Percentiles rank a stretch among this genome's conserved stretches.
phyloP scores from a whole-genome alignment of 1,140 invertebrate genomes.

The Probaryconus sp. region DNA sequence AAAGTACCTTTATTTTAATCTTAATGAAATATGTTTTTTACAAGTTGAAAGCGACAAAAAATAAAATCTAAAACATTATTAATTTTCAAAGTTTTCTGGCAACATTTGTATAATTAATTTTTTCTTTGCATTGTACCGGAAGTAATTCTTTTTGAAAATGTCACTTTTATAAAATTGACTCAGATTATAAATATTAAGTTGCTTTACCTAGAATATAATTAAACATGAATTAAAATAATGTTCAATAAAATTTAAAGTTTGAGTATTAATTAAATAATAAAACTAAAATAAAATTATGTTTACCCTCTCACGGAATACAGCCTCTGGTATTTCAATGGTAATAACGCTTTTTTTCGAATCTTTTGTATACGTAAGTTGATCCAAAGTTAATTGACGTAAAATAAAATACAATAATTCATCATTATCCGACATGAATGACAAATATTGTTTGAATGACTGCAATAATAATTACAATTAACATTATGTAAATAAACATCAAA shows the following conservation, averaged over 20 bases:
- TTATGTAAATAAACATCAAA: background rate
- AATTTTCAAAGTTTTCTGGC: slow-evolving; percentile 76
- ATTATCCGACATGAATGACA: slow-evolving; percentile 96
- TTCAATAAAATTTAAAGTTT: slow-evolving; percentile 21
- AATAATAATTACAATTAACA: slow-evolving; percentile 60
- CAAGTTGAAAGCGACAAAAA: no score
- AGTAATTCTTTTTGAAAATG: slow-evolving; percentile 94
- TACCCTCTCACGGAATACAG: slow-evolving; percentile 93
- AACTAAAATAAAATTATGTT: slow-evolving; percentile 48
- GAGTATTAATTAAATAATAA: slow-evolving; percentile 14
- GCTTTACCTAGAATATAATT: slow-evolving; percentile 86
- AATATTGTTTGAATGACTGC: slow-evolving; percentile 95
- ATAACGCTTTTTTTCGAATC: slow-evolving; percentile 87
- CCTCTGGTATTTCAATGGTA: slow-evolving; percentile 92
- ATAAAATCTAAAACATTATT: slow-evolving; percentile 11
- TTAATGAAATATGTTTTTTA: no score
- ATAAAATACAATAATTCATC: slow-evolving; percentile 98
- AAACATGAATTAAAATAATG: slow-evolving; percentile 34
- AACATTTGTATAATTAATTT: slow-evolving; percentile 92
- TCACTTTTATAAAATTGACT: slow-evolving; percentile 95
- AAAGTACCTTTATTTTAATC: no score
- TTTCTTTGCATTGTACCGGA: slow-evolving; percentile 88
- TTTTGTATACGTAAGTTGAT: slow-evolving; percentile 92
- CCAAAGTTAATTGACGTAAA: slow-evolving; percentile 94
- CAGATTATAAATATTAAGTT: slow-evolving; percentile 94